phyloP scores from a whole-genome alignment of 23 tunicate species.

The Diplosoma virens region DNA sequence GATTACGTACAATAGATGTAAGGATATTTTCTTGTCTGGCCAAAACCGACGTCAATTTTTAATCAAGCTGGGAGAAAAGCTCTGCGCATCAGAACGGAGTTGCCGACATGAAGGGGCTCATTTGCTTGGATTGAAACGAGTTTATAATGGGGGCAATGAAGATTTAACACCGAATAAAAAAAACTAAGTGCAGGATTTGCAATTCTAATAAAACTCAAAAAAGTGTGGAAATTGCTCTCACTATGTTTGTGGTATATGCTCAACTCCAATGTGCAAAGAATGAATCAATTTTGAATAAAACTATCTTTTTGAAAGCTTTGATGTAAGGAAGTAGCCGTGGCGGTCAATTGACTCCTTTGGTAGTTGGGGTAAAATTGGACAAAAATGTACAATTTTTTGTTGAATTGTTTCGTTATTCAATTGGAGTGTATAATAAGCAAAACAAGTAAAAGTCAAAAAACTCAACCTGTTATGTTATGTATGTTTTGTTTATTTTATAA shows the following conservation, averaged over 20 bases:
- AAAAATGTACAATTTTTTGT: not conserved
- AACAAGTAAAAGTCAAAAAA: not conserved
- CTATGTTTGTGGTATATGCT: slow-evolving; percentile 27
- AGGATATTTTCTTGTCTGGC: too few relatives aligned
- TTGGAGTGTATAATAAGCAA: not conserved
- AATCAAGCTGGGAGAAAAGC: not conserved
- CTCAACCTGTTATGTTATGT: too few relatives aligned
- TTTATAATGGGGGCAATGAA: slow-evolving; percentile 18
- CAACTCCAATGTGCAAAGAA: slow-evolving; percentile 11
- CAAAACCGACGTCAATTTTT: not conserved
- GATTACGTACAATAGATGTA: not conserved
- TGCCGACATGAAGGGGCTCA: slow-evolving; percentile 20
- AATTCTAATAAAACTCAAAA: slow-evolving; percentile 19
- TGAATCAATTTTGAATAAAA: not conserved
- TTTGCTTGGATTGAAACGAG: slow-evolving; percentile 27
- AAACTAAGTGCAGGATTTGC: slow-evolving; percentile 23
- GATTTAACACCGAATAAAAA: slow-evolving; percentile 21
- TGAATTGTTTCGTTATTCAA: not conserved
- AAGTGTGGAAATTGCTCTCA: slow-evolving; percentile 25
- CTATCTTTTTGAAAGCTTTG: not conserved
- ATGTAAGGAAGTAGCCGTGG: too few relatives aligned
- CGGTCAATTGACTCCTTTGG: not conserved
- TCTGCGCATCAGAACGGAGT: not conserved
- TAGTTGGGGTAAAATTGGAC: not conserved
- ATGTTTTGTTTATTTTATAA: too few relatives aligned